Percentiles rank a stretch among this genome's conserved stretches.
Evolutionary conservation across 2,888 invertebrate species (phyloP).

Genomic region (Metopia argyrocephala): DNA sequence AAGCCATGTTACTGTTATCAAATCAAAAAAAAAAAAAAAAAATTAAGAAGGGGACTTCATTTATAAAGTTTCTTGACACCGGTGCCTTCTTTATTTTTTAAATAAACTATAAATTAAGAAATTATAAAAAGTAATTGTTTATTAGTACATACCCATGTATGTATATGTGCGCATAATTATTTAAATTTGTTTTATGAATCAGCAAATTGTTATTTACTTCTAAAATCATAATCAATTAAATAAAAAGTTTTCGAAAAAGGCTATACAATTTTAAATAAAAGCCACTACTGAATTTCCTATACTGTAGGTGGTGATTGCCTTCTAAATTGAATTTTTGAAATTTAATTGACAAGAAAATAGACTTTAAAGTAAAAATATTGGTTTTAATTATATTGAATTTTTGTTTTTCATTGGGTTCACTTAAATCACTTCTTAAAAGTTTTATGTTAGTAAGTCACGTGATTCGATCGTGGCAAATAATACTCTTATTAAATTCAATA

Average conservation of each 20-base stretch:
- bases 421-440: neutral
- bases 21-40: too few species aligned
- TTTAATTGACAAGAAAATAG: neutral
- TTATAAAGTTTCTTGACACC: neutral
- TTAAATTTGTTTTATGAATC: neutral
- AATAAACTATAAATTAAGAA: neutral
- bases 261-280: neutral
- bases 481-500: neutral
- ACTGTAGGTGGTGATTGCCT: neutral
- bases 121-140: too few species aligned
- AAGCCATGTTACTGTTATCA: neutral
- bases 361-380: neutral
- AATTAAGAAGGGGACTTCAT: too few species aligned
- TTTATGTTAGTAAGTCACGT: neutral
- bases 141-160: too few species aligned
- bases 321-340: neutral
- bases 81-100: neutral
- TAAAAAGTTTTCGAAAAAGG: too few species aligned
- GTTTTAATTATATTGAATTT: neutral
- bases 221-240: neutral
- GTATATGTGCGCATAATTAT: too few species aligned
- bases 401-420: neutral
- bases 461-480: neutral
- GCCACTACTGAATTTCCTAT: neutral
- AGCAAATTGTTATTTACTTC: neutral